phyloP scores from a whole-genome alignment of 2,888 invertebrate species.

The Andrena flavipes region DNA sequence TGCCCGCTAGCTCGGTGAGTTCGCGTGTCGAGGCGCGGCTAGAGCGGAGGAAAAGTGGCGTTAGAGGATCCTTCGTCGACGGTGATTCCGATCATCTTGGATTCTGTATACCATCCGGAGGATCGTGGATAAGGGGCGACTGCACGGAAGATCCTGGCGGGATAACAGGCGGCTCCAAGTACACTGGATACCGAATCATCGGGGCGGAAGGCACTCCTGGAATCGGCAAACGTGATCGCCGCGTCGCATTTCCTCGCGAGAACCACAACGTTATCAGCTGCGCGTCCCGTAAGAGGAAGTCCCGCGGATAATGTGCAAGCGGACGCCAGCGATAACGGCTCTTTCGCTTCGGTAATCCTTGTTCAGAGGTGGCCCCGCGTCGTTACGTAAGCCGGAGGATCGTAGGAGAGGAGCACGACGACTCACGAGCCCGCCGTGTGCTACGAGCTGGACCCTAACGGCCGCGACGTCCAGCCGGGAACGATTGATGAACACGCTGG shows the following conservation, averaged over 20 bases:
- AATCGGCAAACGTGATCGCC: neutral
- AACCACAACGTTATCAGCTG: slow-evolving; percentile 2
- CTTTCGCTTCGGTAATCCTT: neutral
- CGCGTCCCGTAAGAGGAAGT: neutral
- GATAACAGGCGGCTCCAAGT: too few relatives aligned
- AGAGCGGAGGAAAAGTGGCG: neutral
- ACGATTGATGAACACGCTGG: neutral
- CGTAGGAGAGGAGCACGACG: neutral
- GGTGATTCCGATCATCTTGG: neutral
- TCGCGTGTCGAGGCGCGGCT: slow-evolving; percentile 4
- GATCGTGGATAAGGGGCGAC: neutral
- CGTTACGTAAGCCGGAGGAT: neutral
- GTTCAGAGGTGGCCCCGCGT: neutral
- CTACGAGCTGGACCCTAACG: neutral
- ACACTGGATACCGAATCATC: too few relatives aligned
- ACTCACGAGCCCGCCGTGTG: too few relatives aligned
- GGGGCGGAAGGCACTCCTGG: too few relatives aligned
- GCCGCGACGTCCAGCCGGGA: neutral
- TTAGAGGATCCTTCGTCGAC: neutral
- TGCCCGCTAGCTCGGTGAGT: neutral
- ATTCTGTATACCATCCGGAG: neutral
- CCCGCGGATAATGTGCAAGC: neutral
- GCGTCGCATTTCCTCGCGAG: neutral
- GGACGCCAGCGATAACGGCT: neutral
- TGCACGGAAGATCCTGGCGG: neutral